Evolutionary conservation across 2,797 vertebrate species (phyloP), one percentile per base, ranked within the genome.

Genomic region (Enteromius afrohamiltoni): DNA sequence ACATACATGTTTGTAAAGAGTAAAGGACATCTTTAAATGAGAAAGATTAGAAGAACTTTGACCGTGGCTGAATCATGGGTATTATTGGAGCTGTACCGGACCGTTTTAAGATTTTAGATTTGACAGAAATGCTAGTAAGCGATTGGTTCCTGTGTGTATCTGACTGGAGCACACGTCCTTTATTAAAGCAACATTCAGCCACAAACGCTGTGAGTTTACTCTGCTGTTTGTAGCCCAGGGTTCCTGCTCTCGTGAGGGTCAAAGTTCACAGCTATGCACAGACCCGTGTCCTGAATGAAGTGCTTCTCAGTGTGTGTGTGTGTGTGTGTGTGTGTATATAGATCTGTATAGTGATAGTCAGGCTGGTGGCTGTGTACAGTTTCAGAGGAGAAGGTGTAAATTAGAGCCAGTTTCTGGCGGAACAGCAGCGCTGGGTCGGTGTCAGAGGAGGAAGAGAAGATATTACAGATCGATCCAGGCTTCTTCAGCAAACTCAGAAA

Each of bases 341-440:
- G 89, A 91, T 92, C 89, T 88, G 82, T 89, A 73, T 84, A 68
- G 45, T 10, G 60, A 86, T 31, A 83, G 90, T 86, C 85, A 68
- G 86, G 55, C 70, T 87, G 70, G 45, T 77, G 81, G 83, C 79
- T 75, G 77, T 71, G 86, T 85, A 83, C 64, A 87, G 84, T 68
- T 83, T 78, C 42, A 60, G 31, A 67, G 58, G 37, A 83, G 65
- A 34, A 62, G 49, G 76, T 85, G 53, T 67, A 84, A 86, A 40
- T 17, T 51, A 76, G 85, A 78, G 83, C 70, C 29, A 51, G 51
- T 53, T 53, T 53, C 17, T 21, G 5, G 7, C 21, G 77, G 84
- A 82, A 74, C 73, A 75, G 85, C 7, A 85, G 80, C 87, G 85
- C 75, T 10, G 37, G 37, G 40, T 83, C 82, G 78, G 85, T 42